phyloP scores from a whole-genome alignment of 2,113 vertebrate genomes.

The Morone saxatilis region DNA sequence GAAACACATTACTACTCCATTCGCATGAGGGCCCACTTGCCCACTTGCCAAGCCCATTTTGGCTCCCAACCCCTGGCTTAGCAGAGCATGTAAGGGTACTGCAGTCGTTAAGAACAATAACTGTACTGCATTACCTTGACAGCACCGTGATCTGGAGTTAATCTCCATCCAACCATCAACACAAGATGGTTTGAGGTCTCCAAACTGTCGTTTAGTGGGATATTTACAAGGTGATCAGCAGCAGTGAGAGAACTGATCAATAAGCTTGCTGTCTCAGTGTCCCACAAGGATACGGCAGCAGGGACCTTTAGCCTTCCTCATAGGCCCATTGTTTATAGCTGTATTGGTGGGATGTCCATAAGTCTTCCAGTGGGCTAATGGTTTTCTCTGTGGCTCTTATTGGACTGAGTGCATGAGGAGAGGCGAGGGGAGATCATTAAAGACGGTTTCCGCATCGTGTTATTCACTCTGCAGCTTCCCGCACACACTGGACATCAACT shows the following conservation, averaged over 20 bases:
- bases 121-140: background rate
- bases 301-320: slow-evolving; percentile 36
- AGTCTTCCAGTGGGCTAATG: slow-evolving; percentile 54
- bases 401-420: slow-evolving; percentile 42
- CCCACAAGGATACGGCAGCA: slow-evolving; percentile 8
- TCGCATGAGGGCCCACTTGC: background rate
- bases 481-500: slow-evolving; percentile 31
- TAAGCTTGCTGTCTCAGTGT: slow-evolving; percentile 1
- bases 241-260: slow-evolving; percentile 35
- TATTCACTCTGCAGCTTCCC: slow-evolving; percentile 51
- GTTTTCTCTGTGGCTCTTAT: slow-evolving; percentile 49
- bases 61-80: background rate
- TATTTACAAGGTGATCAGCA: slow-evolving; percentile 49
- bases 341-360: slow-evolving; percentile 48
- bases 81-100: background rate
- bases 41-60: background rate
- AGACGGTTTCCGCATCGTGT: slow-evolving; percentile 16
- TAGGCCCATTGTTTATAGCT: slow-evolving; percentile 51
- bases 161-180: slow-evolving; percentile 23
- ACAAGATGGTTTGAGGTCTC: background rate
- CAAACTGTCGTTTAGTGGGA: slow-evolving; percentile 12
- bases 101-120: background rate
- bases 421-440: slow-evolving; percentile 41
- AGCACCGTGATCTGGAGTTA: slow-evolving; percentile 4
- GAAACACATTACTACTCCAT: slow-evolving; percentile 13